phyloP scores from a whole-genome alignment of 1,140 invertebrate species.

The Centruroides vittatus region DNA sequence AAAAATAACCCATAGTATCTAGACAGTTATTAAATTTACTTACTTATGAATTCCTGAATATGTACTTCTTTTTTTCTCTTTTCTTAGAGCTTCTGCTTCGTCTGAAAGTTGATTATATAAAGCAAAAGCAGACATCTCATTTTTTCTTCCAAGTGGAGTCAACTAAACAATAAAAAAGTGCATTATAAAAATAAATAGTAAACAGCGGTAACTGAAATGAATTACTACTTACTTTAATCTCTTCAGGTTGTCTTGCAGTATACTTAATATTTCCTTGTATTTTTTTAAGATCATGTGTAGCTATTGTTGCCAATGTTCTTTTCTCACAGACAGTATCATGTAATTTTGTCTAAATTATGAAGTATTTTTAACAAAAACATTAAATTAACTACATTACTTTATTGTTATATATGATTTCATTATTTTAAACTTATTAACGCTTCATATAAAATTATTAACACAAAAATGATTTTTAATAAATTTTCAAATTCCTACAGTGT shows the following conservation, averaged over 20 bases:
- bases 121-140: conserved; percentile 43
- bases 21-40: conserved; percentile 1
- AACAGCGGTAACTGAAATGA: neutral
- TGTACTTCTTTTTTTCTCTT: conserved; percentile 60
- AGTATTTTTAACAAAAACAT: neutral
- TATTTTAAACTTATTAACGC: too few relatives aligned
- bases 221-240: conserved; percentile 32
- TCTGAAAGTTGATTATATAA: conserved; percentile 48
- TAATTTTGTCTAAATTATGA: conserved; percentile 42
- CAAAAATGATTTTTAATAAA: too few relatives aligned
- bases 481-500: too few relatives aligned
- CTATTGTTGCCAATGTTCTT: conserved; percentile 57
- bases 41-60: conserved; percentile 65
- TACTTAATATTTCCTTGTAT: conserved; percentile 47
- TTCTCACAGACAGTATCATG: conserved; percentile 65
- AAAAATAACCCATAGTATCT: too few relatives aligned
- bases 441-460: too few relatives aligned
- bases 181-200: neutral
- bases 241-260: conserved; percentile 42
- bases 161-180: conserved; percentile 30
- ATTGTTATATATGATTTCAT: too few relatives aligned
- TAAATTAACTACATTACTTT: too few relatives aligned
- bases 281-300: conserved; percentile 59
- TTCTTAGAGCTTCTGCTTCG: conserved; percentile 49
- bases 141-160: conserved; percentile 44